Evolutionary conservation across 1,140 invertebrate genomes (phyloP).

Genomic region (Aphelenchoides fujianensis): DNA sequence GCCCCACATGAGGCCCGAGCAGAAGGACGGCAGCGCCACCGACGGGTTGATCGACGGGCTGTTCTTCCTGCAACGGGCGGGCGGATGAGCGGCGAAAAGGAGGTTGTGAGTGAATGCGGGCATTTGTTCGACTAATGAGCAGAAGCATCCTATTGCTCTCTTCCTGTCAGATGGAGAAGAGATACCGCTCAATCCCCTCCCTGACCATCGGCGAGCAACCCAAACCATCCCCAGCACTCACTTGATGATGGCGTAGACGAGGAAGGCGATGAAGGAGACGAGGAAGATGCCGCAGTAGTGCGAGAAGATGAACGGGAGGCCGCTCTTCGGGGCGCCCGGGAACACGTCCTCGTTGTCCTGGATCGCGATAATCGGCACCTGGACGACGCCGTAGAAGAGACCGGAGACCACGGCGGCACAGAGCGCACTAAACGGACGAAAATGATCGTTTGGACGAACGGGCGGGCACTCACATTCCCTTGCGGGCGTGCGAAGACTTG

Average conservation of each 20-base stretch:
- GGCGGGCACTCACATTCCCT: neutral
- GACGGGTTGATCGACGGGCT: slow-evolving; percentile 32
- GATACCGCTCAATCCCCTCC: no score
- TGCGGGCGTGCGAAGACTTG: no score
- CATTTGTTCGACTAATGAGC: neutral
- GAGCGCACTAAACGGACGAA: slow-evolving; percentile 8
- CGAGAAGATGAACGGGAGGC: slow-evolving; percentile 40
- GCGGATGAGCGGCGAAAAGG: no score
- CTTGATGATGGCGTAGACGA: slow-evolving; percentile 24
- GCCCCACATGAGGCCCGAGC: slow-evolving; percentile 4
- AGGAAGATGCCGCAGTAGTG: slow-evolving; percentile 47
- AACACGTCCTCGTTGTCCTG: slow-evolving; percentile 37
- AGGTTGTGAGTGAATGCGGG: no score
- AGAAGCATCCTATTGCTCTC: no score
- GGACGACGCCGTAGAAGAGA: neutral
- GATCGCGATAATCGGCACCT: slow-evolving; percentile 21
- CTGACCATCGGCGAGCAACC: no score
- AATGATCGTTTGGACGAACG: neutral
- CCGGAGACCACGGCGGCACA: neutral
- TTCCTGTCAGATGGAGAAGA: neutral
- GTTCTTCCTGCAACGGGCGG: slow-evolving; percentile 29
- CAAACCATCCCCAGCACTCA: no score
- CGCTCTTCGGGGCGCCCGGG: slow-evolving; percentile 18
- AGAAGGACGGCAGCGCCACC: neutral
- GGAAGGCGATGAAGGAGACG: slow-evolving; percentile 30